phyloP scores from a whole-genome alignment of 2,797 vertebrate genomes.

The Eulemur albifrons region DNA sequence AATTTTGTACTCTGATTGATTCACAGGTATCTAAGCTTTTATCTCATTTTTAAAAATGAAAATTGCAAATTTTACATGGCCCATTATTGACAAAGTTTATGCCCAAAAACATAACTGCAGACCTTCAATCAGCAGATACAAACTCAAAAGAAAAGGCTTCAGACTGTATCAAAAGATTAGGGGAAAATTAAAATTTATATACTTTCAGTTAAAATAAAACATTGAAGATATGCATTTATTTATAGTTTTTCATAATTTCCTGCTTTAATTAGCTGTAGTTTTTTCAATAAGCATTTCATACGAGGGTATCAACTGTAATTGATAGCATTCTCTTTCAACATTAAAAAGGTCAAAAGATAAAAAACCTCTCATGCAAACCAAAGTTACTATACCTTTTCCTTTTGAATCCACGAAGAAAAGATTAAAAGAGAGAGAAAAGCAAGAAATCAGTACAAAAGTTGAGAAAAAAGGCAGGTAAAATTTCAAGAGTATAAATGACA shows the following conservation, averaged over 20 bases:
- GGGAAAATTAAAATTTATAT: not conserved
- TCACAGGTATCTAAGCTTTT: not conserved
- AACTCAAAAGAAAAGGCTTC: slow-evolving; percentile 23
- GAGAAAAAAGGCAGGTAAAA: slow-evolving; percentile 60
- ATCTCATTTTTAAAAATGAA: not conserved
- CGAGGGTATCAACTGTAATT: not conserved
- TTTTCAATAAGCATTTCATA: slow-evolving; percentile 15
- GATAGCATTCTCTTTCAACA: slow-evolving; percentile 50
- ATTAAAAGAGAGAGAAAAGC: slow-evolving; percentile 83
- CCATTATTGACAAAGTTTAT: not conserved
- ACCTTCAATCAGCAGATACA: not conserved
- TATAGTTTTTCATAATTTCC: slow-evolving; percentile 48
- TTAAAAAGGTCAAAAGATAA: slow-evolving; percentile 60
- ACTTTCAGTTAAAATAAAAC: slow-evolving; percentile 53
- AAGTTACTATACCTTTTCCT: slow-evolving; percentile 95
- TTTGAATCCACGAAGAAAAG: slow-evolving; percentile 86
- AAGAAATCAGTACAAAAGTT: slow-evolving; percentile 81
- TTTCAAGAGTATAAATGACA: slow-evolving; percentile 40
- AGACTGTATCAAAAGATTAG: not conserved
- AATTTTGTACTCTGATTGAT: not conserved
- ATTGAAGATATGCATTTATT: not conserved
- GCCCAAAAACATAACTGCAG: not conserved
- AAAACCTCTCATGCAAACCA: slow-evolving; percentile 79
- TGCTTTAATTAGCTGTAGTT: slow-evolving; percentile 27
- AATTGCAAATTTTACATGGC: slow-evolving; percentile 16